Evolutionary conservation across 1,140 invertebrate genomes (phyloP), one percentile per base, ranked within the genome.

Genomic region (Ridgeia piscesae): DNA sequence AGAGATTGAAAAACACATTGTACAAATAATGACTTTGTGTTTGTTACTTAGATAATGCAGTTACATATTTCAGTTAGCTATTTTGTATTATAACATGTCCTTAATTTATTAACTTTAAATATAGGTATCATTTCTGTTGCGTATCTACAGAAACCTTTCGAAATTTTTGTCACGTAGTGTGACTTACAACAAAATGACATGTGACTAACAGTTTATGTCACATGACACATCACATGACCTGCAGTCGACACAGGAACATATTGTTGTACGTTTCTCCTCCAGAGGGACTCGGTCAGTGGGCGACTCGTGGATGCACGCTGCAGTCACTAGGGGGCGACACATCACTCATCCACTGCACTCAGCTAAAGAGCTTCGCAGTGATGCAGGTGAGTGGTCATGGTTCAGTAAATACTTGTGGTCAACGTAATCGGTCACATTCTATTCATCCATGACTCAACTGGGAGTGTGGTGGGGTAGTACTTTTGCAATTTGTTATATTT

Each of bases 301-400:
- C 97, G 0, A 97, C 96, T 33, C 96, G 97, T 89, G 97, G 97
- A 48, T 98, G 98, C 95, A 96, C 97, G 31, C 96, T 97, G 89
- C 95, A 97, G 34, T 91, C 92, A 2, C 93, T 94, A 89, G 93
- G 97, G 21, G 97, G 97, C 92, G 97, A 97, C 77, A 96, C 97
- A 94, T 96, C 98, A 91, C 97, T 98, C 88, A 98, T 98, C 94
- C 97, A 97, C 92, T 98, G 98, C 95, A 96, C 97, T 93, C 97
- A 97, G 93, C 96, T 98, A 11, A 98, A 98, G 0, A 98, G 98
- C 95, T 98, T 98, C 94, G 98, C 97, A 0, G 96, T 98, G 27
- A 94, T 98, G 33, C 97, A 98, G 95, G 97, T 97, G 94, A 97
- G 94, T 21, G 17, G 58, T 77, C 58, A 77, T 77, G 58, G 58